Percentiles rank a stretch among this genome's conserved stretches.
Conservation (phyloP, 1,140 invertebrate species). For the Vanessa tameamea region DNA sequence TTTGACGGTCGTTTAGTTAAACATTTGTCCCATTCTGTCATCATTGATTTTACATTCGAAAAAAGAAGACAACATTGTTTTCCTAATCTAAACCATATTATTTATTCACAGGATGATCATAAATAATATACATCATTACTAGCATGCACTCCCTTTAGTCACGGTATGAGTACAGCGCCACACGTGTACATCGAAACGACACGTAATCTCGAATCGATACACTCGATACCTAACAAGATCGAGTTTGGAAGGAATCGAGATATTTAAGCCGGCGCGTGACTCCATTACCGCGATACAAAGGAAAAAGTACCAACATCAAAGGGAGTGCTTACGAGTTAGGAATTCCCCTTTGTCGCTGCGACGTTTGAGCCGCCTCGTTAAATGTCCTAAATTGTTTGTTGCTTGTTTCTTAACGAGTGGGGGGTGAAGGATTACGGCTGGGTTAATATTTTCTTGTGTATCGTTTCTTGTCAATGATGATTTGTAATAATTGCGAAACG, state of each 20-base stretch:
- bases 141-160: not conserved
- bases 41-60: too few species aligned
- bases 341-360: constrained; percentile 44
- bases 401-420: constrained; percentile 39
- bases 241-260: constrained; percentile 61
- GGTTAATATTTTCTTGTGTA: not conserved
- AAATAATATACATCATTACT: too few species aligned
- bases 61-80: too few species aligned
- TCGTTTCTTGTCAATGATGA: not conserved
- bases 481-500: not conserved
- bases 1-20: too few species aligned
- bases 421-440: constrained; percentile 9
- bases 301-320: constrained; percentile 48
- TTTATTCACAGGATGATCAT: too few species aligned
- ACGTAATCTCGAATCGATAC: constrained; percentile 58
- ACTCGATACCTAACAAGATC: constrained; percentile 59
- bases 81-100: too few species aligned
- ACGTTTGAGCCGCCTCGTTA: constrained; percentile 51
- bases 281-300: constrained; percentile 67
- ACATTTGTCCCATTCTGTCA: too few species aligned
- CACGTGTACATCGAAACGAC: constrained; percentile 30
- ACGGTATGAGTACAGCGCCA: not conserved
- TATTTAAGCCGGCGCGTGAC: constrained; percentile 66
- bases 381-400: constrained; percentile 56
- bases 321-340: constrained; percentile 45